A percentile compares a stretch with the other conserved stretches of the same genome.
Evolutionary conservation across 2,113 vertebrate genomes (phyloP).

Genomic region (Acanthisitta chloris): DNA sequence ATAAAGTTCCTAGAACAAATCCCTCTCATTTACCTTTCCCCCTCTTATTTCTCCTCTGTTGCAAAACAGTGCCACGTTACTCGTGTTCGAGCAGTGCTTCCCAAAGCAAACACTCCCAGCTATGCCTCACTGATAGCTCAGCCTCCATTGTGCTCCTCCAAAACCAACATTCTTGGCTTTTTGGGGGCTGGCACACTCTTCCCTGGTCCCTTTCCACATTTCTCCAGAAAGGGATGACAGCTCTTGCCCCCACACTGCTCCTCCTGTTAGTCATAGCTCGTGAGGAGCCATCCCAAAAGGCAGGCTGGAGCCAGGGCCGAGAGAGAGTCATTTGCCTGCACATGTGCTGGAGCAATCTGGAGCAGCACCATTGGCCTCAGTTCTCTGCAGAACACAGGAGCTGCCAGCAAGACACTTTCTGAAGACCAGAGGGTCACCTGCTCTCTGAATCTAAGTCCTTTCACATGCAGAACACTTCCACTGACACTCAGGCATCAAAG

Average conservation of each 20-base stretch:
- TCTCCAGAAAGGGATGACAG: conserved; percentile 9
- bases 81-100: not conserved
- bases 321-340: not conserved
- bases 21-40: not conserved
- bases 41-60: not conserved
- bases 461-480: not conserved
- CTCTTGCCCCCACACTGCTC: not conserved
- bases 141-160: not conserved
- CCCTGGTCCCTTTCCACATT: not conserved
- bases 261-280: not conserved
- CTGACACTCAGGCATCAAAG: not conserved
- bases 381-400: not conserved
- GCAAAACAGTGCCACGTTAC: conserved; percentile 34
- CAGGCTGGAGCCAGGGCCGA: not conserved
- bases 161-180: conserved; percentile 44
- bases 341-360: not conserved
- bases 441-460: not conserved
- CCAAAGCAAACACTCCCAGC: conserved; percentile 32
- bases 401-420: fast-evolving
- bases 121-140: not conserved
- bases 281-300: not conserved
- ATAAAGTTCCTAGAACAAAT: not conserved
- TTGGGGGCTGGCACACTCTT: not conserved
- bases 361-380: not conserved
- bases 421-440: not conserved